These are phyloP conservation scores for Dioctria rufipes DNA, from an alignment of 2,888 invertebrate genomes.

Conservation along the genomic window DNA sequence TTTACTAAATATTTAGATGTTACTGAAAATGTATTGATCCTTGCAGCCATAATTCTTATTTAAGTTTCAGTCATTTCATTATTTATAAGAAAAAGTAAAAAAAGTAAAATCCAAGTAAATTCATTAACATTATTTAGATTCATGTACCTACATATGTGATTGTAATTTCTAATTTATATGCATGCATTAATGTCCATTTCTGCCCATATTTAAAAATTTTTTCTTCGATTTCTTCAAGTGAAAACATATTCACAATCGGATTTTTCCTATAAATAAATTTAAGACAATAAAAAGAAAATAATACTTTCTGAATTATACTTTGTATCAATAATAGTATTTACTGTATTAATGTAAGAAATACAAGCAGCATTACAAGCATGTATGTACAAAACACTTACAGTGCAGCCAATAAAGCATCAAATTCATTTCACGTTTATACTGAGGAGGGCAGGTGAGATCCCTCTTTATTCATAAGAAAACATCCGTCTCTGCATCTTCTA, in stretches of 20 bases:
- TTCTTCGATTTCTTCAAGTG: conserved; percentile 6
- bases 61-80: too few relatives aligned
- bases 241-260: background rate
- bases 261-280: background rate
- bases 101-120: too few relatives aligned
- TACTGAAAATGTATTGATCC: too few relatives aligned
- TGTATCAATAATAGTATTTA: background rate
- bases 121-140: too few relatives aligned
- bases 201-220: background rate
- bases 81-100: too few relatives aligned
- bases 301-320: background rate
- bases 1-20: too few relatives aligned
- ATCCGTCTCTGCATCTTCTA: conserved; percentile 23
- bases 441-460: conserved; percentile 1
- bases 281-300: background rate
- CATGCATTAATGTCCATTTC: background rate
- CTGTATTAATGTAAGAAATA: background rate
- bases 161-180: background rate
- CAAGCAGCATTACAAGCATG: too few relatives aligned
- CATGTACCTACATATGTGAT: too few relatives aligned
- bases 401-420: background rate
- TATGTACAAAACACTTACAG: background rate
- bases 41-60: too few relatives aligned
- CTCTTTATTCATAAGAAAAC: background rate
- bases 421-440: conserved; percentile 4